Evolutionary conservation across 2,888 invertebrate species (phyloP).

Genomic region (Rambutsinella grinnellia): DNA sequence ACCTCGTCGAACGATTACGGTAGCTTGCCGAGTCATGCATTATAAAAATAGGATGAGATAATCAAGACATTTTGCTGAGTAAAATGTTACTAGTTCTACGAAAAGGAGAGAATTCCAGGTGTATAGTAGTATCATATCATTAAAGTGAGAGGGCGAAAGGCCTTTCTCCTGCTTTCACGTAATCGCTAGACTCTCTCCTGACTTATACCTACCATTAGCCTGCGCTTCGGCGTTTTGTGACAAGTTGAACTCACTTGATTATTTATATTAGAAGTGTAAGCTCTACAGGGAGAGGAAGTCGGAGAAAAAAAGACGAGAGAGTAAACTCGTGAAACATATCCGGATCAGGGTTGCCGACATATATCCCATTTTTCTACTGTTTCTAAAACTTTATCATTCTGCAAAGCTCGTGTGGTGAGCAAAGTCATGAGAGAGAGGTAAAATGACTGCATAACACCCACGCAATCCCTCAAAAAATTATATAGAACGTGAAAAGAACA

Average conservation of each 20-base stretch:
- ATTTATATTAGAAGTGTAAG: slow-evolving; percentile 27
- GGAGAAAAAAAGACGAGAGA: background rate
- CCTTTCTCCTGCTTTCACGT: background rate
- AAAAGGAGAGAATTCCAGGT: background rate
- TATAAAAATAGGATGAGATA: too few species aligned
- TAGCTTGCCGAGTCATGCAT: too few species aligned
- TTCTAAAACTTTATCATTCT: slow-evolving; percentile 7
- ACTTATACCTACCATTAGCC: background rate
- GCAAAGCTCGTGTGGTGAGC: too few species aligned
- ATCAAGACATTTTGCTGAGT: too few species aligned
- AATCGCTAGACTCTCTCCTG: background rate
- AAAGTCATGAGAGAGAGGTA: slow-evolving; percentile 7
- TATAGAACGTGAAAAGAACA: background rate
- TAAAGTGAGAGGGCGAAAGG: background rate
- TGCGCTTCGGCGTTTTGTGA: slow-evolving; percentile 4
- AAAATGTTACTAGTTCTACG: too few species aligned
- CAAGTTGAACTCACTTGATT: slow-evolving; percentile 37
- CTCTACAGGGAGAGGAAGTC: slow-evolving; percentile 11
- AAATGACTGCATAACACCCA: slow-evolving; percentile 51
- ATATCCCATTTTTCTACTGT: slow-evolving; percentile 2
- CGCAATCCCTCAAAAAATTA: slow-evolving; percentile 42
- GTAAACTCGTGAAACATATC: background rate
- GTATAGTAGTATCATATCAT: background rate
- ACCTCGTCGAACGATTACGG: too few species aligned
- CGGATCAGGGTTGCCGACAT: background rate